These are phyloP conservation scores for Perca schrenkii DNA, from an alignment of 2,113 vertebrate species.

Conservation along the genomic window DNA sequence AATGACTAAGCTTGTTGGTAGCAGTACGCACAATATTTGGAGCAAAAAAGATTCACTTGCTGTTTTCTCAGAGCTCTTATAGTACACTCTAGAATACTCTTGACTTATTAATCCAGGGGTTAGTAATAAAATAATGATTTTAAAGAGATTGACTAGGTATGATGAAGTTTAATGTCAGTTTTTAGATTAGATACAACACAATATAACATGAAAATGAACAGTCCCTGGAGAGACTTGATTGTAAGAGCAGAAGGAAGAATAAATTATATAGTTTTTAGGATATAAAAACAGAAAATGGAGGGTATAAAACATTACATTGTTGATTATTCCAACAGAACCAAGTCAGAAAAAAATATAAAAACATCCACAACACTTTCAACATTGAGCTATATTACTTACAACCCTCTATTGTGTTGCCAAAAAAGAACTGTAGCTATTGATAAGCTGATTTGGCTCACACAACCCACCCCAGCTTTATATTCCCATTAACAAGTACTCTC, in stretches of 20 bases:
- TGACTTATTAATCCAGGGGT: background rate
- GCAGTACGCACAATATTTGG: background rate
- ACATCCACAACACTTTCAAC: conserved; percentile 8
- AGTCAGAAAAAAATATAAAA: background rate
- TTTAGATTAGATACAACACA: background rate
- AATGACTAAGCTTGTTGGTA: background rate
- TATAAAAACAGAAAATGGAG: background rate
- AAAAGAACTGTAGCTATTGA: conserved; percentile 66
- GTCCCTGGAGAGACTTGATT: background rate
- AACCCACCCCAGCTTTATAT: conserved; percentile 52
- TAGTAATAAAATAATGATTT: background rate
- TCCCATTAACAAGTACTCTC: conserved; percentile 66
- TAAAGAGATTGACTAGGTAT: background rate
- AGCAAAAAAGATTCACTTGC: background rate
- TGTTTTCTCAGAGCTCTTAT: background rate
- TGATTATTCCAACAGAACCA: background rate
- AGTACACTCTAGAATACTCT: background rate
- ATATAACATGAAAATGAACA: background rate
- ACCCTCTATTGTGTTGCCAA: conserved; percentile 34
- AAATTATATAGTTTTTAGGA: background rate
- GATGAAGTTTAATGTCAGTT: background rate
- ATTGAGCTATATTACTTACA: conserved; percentile 21
- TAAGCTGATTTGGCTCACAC: conserved; percentile 67
- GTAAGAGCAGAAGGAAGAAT: background rate
- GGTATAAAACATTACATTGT: background rate